Conservation (phyloP, 2,888 invertebrate genomes). For the Drosophila nr. perissopoda region DNA sequence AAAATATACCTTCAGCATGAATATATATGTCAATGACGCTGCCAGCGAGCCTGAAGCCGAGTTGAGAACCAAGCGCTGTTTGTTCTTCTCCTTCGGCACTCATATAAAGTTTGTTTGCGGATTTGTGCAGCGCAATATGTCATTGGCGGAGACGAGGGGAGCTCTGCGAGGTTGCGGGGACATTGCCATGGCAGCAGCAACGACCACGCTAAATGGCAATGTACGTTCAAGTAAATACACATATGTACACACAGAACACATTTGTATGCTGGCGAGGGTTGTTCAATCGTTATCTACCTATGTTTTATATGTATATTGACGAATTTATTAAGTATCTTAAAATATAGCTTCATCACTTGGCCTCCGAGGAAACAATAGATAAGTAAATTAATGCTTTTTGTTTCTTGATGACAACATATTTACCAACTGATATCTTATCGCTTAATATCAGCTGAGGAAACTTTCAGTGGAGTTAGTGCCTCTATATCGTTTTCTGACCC, state of each 20-base stretch:
- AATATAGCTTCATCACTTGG: not conserved
- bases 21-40: conserved; percentile 76
- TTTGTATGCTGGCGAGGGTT: conserved; percentile 50
- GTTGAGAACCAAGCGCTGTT: conserved; percentile 53
- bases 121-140: conserved; percentile 81
- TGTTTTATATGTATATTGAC: not conserved
- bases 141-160: conserved; percentile 60
- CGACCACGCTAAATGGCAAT: conserved; percentile 77
- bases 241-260: conserved; percentile 32
- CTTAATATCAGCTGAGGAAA: not conserved
- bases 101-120: conserved; percentile 81
- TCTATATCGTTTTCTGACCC: not conserved
- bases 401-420: not conserved
- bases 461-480: not conserved
- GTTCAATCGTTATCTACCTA: not conserved
- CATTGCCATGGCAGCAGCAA: conserved; percentile 25
- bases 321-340: not conserved
- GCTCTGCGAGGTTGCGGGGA: conserved; percentile 15
- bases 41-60: conserved; percentile 28
- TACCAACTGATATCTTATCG: not conserved
- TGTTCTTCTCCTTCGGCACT: conserved; percentile 78
- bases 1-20: conserved; percentile 16
- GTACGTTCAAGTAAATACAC: conserved; percentile 76
- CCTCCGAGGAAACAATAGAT: not conserved
- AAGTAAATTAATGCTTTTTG: not conserved